Conservation (phyloP, 1,140 invertebrate species). For the Laodelphax striatellus region DNA sequence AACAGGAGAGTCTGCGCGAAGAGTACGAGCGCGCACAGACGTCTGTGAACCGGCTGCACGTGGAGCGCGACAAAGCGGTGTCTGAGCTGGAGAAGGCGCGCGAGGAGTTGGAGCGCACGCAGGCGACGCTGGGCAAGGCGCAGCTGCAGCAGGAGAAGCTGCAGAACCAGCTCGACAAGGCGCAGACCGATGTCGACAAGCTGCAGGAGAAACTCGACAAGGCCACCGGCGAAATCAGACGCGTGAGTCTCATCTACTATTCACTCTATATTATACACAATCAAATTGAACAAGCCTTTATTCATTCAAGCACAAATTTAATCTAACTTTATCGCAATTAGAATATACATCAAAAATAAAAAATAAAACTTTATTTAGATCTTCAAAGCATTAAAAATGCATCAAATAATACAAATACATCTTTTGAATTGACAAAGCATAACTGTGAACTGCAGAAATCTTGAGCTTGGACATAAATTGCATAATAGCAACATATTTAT, state of each 20-base stretch:
- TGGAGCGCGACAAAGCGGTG: conserved; percentile 75
- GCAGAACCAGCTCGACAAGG: conserved; percentile 74
- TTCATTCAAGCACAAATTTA: no score
- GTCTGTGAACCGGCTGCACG: conserved; percentile 64
- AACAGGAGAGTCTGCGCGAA: conserved; percentile 83
- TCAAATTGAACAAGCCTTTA: no score
- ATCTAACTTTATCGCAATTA: no score
- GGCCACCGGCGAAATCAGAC: conserved; percentile 61
- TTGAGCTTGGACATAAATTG: no score
- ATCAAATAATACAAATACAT: no score
- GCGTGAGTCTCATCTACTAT: conserved; percentile 39
- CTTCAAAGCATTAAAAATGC: no score
- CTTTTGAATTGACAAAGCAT: no score
- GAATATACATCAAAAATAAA: no score
- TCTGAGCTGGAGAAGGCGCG: conserved; percentile 78
- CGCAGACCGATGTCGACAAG: conserved; percentile 83
- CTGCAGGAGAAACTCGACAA: conserved; percentile 77
- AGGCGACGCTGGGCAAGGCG: conserved; percentile 76
- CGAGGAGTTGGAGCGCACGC: conserved; percentile 79
- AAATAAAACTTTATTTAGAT: no score
- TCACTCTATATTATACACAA: no score
- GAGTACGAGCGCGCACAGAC: conserved; percentile 73
- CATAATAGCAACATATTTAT: no score
- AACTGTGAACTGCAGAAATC: no score
- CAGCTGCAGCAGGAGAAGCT: conserved; percentile 84